A percentile compares a stretch with the other conserved stretches of the same genome.
phyloP scores from a whole-genome alignment of 2,113 vertebrate species.

The Terrapene triunguis region DNA sequence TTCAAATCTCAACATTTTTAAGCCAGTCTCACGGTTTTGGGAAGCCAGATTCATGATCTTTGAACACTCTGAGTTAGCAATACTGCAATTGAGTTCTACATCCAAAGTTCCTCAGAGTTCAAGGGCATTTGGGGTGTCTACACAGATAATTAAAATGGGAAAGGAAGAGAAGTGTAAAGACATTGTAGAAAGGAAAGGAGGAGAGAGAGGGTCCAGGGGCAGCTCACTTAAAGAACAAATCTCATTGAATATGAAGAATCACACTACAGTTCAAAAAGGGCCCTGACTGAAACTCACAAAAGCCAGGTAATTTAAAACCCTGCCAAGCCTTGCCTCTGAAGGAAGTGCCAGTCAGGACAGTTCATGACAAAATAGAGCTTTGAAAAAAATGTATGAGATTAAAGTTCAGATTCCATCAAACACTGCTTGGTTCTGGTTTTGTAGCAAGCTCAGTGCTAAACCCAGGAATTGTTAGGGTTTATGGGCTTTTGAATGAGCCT shows the following conservation, averaged over 20 bases:
- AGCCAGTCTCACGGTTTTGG: background rate
- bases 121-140: background rate
- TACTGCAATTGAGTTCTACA: background rate
- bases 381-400: fast-evolving
- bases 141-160: slow-evolving; percentile 9
- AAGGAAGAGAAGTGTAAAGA: background rate
- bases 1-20: background rate
- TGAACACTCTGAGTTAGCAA: fast-evolving
- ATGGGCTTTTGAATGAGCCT: slow-evolving; percentile 36
- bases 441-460: slow-evolving; percentile 41
- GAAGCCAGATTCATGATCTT: background rate
- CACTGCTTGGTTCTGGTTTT: background rate
- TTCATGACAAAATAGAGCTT: slow-evolving; percentile 32
- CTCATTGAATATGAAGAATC: background rate
- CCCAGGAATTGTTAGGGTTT: slow-evolving; percentile 39
- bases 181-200: background rate
- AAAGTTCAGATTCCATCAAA: slow-evolving; percentile 1
- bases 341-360: slow-evolving; percentile 1
- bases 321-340: background rate
- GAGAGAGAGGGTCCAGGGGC: background rate
- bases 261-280: background rate
- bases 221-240: background rate
- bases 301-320: background rate
- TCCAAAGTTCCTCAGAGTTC: background rate
- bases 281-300: background rate